A percentile compares a stretch with the other conserved stretches of the same genome.
Conservation (phyloP, 2,888 invertebrate genomes). For the Pogonocherus hispidulus region DNA sequence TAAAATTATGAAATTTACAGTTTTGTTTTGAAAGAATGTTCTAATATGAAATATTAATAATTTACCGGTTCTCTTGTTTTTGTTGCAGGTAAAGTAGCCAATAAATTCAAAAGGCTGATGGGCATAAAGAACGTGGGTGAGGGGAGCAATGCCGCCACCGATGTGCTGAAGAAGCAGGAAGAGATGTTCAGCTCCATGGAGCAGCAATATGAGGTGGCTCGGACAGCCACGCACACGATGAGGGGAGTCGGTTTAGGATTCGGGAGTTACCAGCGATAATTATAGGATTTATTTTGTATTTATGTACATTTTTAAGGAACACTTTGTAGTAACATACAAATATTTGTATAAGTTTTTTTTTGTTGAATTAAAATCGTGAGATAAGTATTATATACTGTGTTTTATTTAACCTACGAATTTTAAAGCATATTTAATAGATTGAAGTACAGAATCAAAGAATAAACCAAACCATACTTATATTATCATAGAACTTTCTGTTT, state of each 20-base stretch:
- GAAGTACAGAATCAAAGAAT: too few relatives aligned
- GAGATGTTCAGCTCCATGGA: conserved; percentile 95
- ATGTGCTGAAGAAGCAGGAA: conserved; percentile 80
- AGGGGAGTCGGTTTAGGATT: conserved; percentile 89
- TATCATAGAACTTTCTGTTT: too few relatives aligned
- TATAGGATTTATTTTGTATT: not conserved
- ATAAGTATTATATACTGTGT: not conserved
- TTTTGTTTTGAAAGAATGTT: too few relatives aligned
- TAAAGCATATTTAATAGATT: too few relatives aligned
- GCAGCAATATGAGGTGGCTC: conserved; percentile 95
- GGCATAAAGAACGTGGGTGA: conserved; percentile 83
- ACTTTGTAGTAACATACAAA: not conserved
- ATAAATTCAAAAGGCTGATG: conserved; percentile 97
- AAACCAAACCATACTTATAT: too few relatives aligned
- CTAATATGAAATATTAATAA: too few relatives aligned
- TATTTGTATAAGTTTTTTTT: not conserved
- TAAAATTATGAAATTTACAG: too few relatives aligned
- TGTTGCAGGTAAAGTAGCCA: conserved; percentile 79
- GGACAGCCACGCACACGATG: conserved; percentile 96
- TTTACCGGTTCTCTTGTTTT: conserved; percentile 20
- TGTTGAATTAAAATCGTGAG: not conserved
- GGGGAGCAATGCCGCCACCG: conserved; percentile 66
- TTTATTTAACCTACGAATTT: too few relatives aligned
- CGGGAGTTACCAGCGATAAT: conserved; percentile 71
- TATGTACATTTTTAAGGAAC: not conserved